A percentile compares a stretch with the other conserved stretches of the same genome.
phyloP scores from a whole-genome alignment of 1,140 invertebrate species.

The Diuraphis noxia region DNA sequence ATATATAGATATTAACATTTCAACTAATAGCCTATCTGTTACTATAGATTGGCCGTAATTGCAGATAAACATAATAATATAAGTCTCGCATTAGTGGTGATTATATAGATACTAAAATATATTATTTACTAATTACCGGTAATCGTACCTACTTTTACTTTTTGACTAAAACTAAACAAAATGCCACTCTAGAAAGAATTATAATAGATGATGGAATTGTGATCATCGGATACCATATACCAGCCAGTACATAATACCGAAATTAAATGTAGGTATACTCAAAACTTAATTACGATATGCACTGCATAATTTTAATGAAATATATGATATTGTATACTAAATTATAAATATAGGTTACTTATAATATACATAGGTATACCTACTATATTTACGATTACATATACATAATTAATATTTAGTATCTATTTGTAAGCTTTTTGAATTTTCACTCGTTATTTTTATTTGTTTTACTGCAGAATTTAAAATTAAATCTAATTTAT shows the following conservation, averaged over 20 bases:
- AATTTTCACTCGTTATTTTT: not conserved
- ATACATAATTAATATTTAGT: not conserved
- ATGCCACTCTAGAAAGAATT: not conserved
- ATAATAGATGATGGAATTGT: too few species aligned
- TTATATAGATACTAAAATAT: not conserved
- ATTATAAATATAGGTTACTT: not conserved
- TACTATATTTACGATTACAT: not conserved
- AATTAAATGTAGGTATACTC: not conserved
- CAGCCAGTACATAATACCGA: not conserved
- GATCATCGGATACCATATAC: not conserved
- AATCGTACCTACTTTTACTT: not conserved
- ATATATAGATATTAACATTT: not conserved
- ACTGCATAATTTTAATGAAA: not conserved
- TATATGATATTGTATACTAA: not conserved
- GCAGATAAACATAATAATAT: not conserved
- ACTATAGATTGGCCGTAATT: not conserved
- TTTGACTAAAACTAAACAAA: not conserved
- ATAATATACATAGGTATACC: not conserved
- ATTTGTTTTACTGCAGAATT: not conserved
- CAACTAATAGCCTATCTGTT: not conserved
- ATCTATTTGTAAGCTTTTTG: not conserved
- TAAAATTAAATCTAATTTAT: not conserved
- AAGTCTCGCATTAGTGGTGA: not conserved
- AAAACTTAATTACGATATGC: not conserved
- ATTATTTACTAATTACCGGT: not conserved